Evolutionary conservation across 2,113 vertebrate genomes (phyloP), one percentile per base, ranked within the genome.

Genomic region (Piprites chloris): DNA sequence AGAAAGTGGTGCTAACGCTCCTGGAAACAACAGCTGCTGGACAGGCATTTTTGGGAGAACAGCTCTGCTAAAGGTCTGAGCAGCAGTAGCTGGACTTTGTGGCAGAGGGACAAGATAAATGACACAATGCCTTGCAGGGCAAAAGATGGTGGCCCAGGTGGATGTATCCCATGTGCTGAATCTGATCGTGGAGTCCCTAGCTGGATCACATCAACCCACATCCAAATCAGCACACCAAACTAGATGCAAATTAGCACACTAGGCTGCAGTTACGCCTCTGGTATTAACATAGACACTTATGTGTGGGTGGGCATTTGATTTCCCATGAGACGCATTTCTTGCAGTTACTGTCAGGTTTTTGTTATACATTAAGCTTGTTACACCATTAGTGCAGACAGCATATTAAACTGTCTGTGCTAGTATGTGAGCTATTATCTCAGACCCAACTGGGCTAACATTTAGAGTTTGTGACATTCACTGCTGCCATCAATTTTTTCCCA

Each of bases 221-320:
- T 15, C 61, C 46, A 71, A 44, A 82, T 85, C 6, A 52, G 50
- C 15, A 2, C 59, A 52, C 35, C 33, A 11, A 2, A 19, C 59
- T 33, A 5, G 63, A 47, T 39, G 59, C 53, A 50, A 42, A 76
- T 84, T 2, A 46, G 26, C 44, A 11, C 35, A 5, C 26, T 28
- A 8, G 0, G 12, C 77, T 74, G 77, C 61, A 75, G 42, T 33
- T 62, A 46, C 81, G 27, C 14, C 59, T 65, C 87, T 73, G 68
- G 19, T 59, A 58, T 73, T 76, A 68, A 33, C 30, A 14, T 0
- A 32, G 67, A 47, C 6, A 2, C 19, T 73, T 56, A 18, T 87
- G 86, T 53, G 89, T 90, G 84, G 89, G 93, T 58, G 91, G 62
- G 33, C 50, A 2, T 75, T 74, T 73, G 16, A 74, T 74, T 89